Conservation (phyloP, 2,888 invertebrate species). For the Leucophenga montana region DNA sequence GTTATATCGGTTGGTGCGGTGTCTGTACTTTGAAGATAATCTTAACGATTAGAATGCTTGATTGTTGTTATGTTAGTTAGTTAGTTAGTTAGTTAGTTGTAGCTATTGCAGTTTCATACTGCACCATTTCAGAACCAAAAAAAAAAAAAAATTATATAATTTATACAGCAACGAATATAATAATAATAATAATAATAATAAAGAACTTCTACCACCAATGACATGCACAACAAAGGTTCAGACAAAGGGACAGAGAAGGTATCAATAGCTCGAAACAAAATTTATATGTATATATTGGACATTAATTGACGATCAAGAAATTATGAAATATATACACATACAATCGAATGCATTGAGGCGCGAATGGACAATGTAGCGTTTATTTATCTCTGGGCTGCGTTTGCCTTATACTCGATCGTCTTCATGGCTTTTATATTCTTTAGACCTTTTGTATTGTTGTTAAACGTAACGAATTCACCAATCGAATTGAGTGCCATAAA, state of each 20-base stretch:
- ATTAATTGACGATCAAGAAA: conserved; percentile 67
- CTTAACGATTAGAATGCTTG: neutral
- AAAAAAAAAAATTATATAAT: too few species aligned
- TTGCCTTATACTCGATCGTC: conserved; percentile 32
- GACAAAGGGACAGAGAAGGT: too few species aligned
- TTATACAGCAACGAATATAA: too few species aligned
- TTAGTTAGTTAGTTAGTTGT: too few species aligned
- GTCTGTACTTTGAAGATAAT: conserved; percentile 22
- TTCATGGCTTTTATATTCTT: conserved; percentile 41
- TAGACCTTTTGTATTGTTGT: conserved; percentile 32
- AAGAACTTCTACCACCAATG: too few species aligned
- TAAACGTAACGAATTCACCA: conserved; percentile 20
- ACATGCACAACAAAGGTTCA: too few species aligned
- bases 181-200: too few species aligned
- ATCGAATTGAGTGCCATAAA: conserved; percentile 10
- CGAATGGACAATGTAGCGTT: conserved; percentile 32
- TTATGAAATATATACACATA: conserved; percentile 63
- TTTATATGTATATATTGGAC: conserved; percentile 59
- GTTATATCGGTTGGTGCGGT: neutral
- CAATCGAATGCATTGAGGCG: conserved; percentile 47
- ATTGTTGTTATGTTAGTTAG: neutral
- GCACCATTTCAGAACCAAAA: too few species aligned
- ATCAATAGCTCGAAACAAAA: neutral
- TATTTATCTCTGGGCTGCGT: neutral
- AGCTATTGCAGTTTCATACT: too few species aligned